Conservation (phyloP, 2,888 invertebrate genomes). For the Pedicia rivosa region DNA sequence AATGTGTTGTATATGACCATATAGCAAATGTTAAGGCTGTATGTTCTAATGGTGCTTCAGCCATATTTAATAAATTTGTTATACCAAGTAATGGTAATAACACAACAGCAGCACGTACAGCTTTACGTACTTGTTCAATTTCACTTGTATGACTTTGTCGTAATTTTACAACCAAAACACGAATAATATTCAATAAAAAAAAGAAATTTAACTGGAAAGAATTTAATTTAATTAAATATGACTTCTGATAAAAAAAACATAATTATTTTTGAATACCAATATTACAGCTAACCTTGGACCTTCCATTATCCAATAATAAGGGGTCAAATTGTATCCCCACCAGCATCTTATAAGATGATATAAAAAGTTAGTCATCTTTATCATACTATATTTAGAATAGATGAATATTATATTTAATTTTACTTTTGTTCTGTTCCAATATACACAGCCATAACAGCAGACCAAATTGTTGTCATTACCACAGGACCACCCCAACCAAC, state of each 20-base stretch:
- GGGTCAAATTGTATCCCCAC: slow-evolving; percentile 69
- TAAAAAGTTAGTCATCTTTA: background rate
- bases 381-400: background rate
- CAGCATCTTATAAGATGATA: slow-evolving; percentile 35
- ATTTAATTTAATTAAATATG: background rate
- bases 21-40: slow-evolving; percentile 54
- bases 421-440: slow-evolving; percentile 22
- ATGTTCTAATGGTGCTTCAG: slow-evolving; percentile 48
- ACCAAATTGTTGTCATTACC: slow-evolving; percentile 52
- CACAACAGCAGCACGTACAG: slow-evolving; percentile 62
- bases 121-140: slow-evolving; percentile 61
- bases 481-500: slow-evolving; percentile 64
- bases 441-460: slow-evolving; percentile 38
- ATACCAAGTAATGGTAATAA: slow-evolving; percentile 67
- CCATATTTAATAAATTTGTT: slow-evolving; percentile 58
- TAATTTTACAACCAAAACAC: slow-evolving; percentile 60
- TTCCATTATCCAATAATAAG: slow-evolving; percentile 80
- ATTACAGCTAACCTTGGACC: slow-evolving; percentile 70
- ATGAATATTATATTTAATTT: slow-evolving; percentile 7
- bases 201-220: slow-evolving; percentile 52
- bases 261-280: slow-evolving; percentile 38
- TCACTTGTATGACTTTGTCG: slow-evolving; percentile 57
- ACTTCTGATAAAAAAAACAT: slow-evolving; percentile 7
- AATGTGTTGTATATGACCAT: slow-evolving; percentile 67
- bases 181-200: slow-evolving; percentile 64